These are phyloP conservation scores for Rhagonycha fulva DNA, from an alignment of 2,888 invertebrate species.

Conservation along the genomic window DNA sequence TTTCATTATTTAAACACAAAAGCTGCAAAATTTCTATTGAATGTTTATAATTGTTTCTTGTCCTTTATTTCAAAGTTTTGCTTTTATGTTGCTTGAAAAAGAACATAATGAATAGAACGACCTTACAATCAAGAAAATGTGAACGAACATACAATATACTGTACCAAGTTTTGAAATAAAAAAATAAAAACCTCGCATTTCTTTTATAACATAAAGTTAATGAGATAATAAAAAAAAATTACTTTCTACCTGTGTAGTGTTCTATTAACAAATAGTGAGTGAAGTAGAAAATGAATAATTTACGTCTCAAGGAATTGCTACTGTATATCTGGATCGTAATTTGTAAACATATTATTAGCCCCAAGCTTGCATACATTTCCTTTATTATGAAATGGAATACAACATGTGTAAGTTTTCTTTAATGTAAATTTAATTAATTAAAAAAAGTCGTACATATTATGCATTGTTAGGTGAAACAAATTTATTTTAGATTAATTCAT, in stretches of 20 bases:
- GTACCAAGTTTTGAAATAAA: background rate
- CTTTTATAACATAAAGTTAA: conserved; percentile 19
- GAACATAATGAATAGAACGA: background rate
- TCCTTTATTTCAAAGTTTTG: background rate
- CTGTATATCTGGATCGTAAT: conserved; percentile 54
- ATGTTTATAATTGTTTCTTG: background rate
- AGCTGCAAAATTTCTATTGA: background rate
- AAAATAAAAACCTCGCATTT: background rate
- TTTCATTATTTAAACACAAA: background rate
- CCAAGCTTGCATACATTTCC: conserved; percentile 52
- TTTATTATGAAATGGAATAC: conserved; percentile 44
- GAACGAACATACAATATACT: background rate
- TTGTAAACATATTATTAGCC: conserved; percentile 53
- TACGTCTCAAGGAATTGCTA: conserved; percentile 53
- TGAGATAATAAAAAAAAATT: conserved; percentile 20
- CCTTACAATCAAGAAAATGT: background rate
- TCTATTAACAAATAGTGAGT: conserved; percentile 53
- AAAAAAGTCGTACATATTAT: background rate
- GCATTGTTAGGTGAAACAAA: background rate
- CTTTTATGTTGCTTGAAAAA: background rate
- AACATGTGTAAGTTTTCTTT: background rate
- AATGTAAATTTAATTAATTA: background rate
- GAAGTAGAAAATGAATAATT: conserved; percentile 55
- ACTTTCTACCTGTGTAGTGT: conserved; percentile 39
- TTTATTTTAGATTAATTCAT: background rate